phyloP scores from a whole-genome alignment of 2,888 invertebrate genomes.

The Pandemis corylana region DNA sequence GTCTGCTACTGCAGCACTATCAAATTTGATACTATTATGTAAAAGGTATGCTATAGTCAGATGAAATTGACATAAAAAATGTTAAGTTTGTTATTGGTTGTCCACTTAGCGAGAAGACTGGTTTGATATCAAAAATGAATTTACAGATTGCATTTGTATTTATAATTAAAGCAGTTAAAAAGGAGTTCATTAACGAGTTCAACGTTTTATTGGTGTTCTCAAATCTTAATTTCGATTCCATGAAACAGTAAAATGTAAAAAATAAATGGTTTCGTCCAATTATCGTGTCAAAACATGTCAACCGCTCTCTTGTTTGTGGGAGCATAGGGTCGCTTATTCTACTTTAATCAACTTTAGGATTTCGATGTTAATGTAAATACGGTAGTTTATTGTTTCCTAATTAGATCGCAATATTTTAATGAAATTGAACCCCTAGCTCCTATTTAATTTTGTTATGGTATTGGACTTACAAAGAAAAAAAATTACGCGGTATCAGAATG shows the following conservation, averaged over 20 bases:
- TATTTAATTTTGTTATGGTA: not conserved
- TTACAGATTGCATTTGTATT: slow-evolving; percentile 15
- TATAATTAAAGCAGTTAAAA: slow-evolving; percentile 14
- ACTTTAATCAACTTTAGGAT: not conserved
- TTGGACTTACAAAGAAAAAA: no score
- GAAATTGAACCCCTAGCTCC: not conserved
- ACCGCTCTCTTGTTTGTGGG: not conserved
- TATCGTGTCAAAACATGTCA: slow-evolving; percentile 8
- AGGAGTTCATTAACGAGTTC: slow-evolving; percentile 7
- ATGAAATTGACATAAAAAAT: not conserved
- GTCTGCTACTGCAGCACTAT: not conserved
- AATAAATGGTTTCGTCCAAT: slow-evolving; percentile 5
- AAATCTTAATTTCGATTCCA: slow-evolving; percentile 8
- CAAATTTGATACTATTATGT: not conserved
- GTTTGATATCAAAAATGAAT: slow-evolving; percentile 1
- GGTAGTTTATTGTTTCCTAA: slow-evolving; percentile 1
- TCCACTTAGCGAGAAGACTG: slow-evolving; percentile 6
- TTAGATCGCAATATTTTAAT: not conserved
- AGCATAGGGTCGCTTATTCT: not conserved
- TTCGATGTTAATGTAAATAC: not conserved
- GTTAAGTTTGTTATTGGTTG: not conserved
- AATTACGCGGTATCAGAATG: no score
- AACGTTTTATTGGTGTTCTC: slow-evolving; percentile 8
- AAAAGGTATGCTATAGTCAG: not conserved
- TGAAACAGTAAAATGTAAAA: not conserved